A percentile compares a stretch with the other conserved stretches of the same genome.
phyloP scores from a whole-genome alignment of 2,888 invertebrate genomes.

The Synanthedon formicaeformis region DNA sequence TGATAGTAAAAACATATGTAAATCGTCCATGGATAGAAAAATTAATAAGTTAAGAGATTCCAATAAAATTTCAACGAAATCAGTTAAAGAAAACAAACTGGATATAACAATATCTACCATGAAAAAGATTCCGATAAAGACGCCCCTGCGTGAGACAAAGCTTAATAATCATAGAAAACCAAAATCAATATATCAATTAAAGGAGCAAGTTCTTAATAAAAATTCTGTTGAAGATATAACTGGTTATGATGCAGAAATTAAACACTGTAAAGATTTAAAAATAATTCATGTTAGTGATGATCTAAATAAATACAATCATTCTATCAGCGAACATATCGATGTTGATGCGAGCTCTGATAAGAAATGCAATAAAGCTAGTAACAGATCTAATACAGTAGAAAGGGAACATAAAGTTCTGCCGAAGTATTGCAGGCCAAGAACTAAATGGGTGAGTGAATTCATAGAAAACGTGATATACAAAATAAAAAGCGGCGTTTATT shows the following conservation, averaged over 20 bases:
- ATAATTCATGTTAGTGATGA: neutral
- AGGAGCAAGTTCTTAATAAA: constrained; percentile 37
- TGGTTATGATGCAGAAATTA: constrained; percentile 1
- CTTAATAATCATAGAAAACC: constrained; percentile 3
- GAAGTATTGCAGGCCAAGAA: constrained; percentile 31
- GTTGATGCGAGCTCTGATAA: neutral
- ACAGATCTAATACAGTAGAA: neutral
- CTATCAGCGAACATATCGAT: neutral
- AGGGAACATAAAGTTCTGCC: neutral
- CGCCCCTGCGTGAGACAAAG: neutral
- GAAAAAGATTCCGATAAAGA: too few relatives aligned
- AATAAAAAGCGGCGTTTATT: constrained; percentile 45
- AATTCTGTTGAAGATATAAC: constrained; percentile 16
- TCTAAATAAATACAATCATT: neutral
- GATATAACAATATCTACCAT: neutral
- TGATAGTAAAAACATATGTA: neutral
- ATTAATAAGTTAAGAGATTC: neutral
- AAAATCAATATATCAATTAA: constrained; percentile 31
- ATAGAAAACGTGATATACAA: constrained; percentile 54
- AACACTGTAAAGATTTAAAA: neutral
- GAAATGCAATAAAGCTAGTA: neutral
- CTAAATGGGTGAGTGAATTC: constrained; percentile 45
- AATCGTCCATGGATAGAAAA: neutral
- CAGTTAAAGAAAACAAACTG: neutral
- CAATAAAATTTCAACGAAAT: neutral